Conservation (phyloP, 2,888 invertebrate species). For the Ormia ochracea region DNA sequence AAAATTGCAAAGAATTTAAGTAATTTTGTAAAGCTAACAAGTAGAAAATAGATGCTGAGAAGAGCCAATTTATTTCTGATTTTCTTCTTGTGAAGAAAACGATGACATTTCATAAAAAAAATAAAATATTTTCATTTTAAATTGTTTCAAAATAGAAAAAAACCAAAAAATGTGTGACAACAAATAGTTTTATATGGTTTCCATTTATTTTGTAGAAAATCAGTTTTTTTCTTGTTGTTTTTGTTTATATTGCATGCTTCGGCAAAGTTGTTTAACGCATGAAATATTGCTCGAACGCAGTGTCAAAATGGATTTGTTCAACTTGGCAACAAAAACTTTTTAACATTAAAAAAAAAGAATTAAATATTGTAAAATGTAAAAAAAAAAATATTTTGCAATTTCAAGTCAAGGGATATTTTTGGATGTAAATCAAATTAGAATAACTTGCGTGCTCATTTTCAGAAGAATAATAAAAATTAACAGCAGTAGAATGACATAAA, state of each 20-base stretch:
- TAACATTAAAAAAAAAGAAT: neutral
- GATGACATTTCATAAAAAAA: neutral
- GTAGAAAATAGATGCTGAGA: slow-evolving; percentile 12
- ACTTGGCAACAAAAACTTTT: slow-evolving; percentile 34
- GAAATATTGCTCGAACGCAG: slow-evolving; percentile 32
- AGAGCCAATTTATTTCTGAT: neutral
- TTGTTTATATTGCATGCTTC: slow-evolving; percentile 3
- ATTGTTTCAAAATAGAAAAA: slow-evolving; percentile 40
- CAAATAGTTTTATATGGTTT: slow-evolving; percentile 26
- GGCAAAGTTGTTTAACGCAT: slow-evolving; percentile 38
- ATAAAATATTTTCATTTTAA: slow-evolving; percentile 43
- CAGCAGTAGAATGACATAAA: too few species aligned
- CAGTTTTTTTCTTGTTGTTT: neutral
- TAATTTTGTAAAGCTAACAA: neutral
- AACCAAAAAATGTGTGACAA: slow-evolving; percentile 36
- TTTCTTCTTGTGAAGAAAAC: neutral
- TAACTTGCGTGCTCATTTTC: too few species aligned
- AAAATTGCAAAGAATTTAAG: neutral
- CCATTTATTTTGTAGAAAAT: slow-evolving; percentile 7
- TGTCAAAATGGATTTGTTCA: slow-evolving; percentile 23
- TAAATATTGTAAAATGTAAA: neutral
- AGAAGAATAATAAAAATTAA: too few species aligned
- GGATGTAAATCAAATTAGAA: too few species aligned
- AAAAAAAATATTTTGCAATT: neutral
- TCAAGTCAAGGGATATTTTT: too few species aligned